Evolutionary conservation across 2,888 invertebrate species (phyloP).

Genomic region (Arrhopalites spinosus): DNA sequence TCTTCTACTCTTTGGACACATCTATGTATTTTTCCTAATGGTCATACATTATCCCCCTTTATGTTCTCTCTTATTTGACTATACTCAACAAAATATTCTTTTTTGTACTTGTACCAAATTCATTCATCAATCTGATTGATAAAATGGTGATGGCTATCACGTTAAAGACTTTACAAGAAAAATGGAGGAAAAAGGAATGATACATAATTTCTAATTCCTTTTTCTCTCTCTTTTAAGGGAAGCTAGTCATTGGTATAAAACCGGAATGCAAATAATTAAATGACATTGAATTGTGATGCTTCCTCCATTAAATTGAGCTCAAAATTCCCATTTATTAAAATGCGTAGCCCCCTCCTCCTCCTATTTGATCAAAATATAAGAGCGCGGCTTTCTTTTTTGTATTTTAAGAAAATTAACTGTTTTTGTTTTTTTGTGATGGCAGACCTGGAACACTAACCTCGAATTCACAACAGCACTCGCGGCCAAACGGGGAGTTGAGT

Average conservation of each 20-base stretch:
- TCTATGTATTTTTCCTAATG: conserved; percentile 19
- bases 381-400: no score
- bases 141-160: conserved; percentile 30
- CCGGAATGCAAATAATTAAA: background rate
- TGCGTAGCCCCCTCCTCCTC: background rate
- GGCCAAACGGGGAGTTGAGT: conserved; percentile 50
- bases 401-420: background rate
- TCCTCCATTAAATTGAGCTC: no score
- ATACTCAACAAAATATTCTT: background rate
- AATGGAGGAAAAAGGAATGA: no score
- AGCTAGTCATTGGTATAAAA: background rate
- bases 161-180: no score
- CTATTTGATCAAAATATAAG: no score
- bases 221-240: background rate
- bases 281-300: conserved; percentile 24
- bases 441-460: conserved; percentile 46
- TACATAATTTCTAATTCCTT: no score
- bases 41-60: conserved; percentile 19
- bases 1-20: background rate
- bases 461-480: conserved; percentile 32
- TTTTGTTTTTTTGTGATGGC: conserved; percentile 13
- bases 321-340: background rate
- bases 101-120: conserved; percentile 13
- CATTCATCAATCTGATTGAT: conserved; percentile 22
- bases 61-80: background rate